A percentile compares a stretch with the other conserved stretches of the same genome.
These are phyloP conservation scores for Polydrusus cervinus DNA, from an alignment of 2,888 invertebrate genomes.

Conservation along the genomic window DNA sequence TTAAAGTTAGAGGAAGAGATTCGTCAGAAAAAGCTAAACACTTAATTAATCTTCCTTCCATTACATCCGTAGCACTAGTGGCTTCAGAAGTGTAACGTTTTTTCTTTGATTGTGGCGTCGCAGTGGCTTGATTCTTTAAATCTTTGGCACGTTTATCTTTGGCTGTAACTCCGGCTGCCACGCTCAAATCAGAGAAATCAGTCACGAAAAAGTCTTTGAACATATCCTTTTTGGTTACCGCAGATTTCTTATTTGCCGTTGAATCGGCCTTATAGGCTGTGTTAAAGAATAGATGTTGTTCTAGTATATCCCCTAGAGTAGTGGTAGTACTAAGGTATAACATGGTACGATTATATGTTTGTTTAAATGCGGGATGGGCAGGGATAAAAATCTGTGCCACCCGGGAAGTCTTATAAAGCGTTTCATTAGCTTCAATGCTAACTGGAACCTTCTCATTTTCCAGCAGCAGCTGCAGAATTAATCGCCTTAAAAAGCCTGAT, in stretches of 20 bases:
- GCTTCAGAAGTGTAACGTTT: slow-evolving; percentile 62
- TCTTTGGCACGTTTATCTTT: slow-evolving; percentile 93
- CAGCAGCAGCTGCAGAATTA: slow-evolving; percentile 88
- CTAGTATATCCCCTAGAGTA: slow-evolving; percentile 83
- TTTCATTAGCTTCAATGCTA: slow-evolving; percentile 75
- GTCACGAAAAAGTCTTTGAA: slow-evolving; percentile 70
- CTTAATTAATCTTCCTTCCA: slow-evolving; percentile 67
- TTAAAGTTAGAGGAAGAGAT: slow-evolving; percentile 67
- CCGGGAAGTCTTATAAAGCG: slow-evolving; percentile 67
- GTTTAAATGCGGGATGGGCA: slow-evolving; percentile 82
- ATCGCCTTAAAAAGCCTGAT: slow-evolving; percentile 89
- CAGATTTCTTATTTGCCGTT: slow-evolving; percentile 54
- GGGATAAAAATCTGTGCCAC: slow-evolving; percentile 68
- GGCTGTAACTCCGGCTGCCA: slow-evolving; percentile 89
- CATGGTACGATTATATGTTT: slow-evolving; percentile 82
- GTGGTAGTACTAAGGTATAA: slow-evolving; percentile 84
- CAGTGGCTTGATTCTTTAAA: slow-evolving; percentile 78
- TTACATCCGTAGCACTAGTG: slow-evolving; percentile 59
- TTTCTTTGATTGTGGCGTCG: slow-evolving; percentile 69
- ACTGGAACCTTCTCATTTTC: slow-evolving; percentile 90
- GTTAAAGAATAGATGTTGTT: slow-evolving; percentile 74
- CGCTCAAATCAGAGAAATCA: slow-evolving; percentile 75
- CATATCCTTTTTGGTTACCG: slow-evolving; percentile 58
- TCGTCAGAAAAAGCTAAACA: slow-evolving; percentile 67
- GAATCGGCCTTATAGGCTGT: slow-evolving; percentile 61